phyloP scores from a whole-genome alignment of 2,797 vertebrate genomes.

The Tangara arthus region DNA sequence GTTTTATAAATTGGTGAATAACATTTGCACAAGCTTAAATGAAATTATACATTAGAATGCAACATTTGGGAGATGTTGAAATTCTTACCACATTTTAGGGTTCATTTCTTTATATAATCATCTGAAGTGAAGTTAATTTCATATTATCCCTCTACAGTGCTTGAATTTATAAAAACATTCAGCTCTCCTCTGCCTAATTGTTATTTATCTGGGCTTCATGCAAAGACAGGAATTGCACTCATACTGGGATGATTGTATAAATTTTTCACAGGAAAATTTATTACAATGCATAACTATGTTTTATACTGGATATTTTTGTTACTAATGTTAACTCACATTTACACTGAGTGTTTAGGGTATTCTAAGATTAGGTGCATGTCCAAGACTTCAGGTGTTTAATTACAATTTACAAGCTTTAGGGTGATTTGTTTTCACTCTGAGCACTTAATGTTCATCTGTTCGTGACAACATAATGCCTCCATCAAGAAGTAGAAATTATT shows the following conservation, averaged over 20 bases:
- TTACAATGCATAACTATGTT: background rate
- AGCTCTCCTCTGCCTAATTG: background rate
- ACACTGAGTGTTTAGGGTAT: accelerated
- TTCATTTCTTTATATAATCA: background rate
- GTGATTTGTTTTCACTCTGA: background rate
- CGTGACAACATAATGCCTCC: background rate
- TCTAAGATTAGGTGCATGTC: background rate
- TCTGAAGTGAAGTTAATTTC: background rate
- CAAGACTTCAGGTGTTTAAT: background rate
- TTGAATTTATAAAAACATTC: background rate
- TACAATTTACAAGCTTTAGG: background rate
- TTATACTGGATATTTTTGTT: background rate
- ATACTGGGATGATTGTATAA: background rate
- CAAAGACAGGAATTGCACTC: background rate
- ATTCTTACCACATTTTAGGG: background rate
- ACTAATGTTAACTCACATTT: background rate
- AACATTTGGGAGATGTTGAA: background rate
- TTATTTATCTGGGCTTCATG: background rate
- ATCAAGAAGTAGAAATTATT: background rate
- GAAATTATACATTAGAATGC: background rate
- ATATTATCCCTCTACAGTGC: background rate
- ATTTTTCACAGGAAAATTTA: background rate
- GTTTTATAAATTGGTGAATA: background rate
- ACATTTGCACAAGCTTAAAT: background rate
- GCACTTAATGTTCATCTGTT: background rate